Conservation (phyloP, 2,113 vertebrate genomes). For the Irena cyanogastra region DNA sequence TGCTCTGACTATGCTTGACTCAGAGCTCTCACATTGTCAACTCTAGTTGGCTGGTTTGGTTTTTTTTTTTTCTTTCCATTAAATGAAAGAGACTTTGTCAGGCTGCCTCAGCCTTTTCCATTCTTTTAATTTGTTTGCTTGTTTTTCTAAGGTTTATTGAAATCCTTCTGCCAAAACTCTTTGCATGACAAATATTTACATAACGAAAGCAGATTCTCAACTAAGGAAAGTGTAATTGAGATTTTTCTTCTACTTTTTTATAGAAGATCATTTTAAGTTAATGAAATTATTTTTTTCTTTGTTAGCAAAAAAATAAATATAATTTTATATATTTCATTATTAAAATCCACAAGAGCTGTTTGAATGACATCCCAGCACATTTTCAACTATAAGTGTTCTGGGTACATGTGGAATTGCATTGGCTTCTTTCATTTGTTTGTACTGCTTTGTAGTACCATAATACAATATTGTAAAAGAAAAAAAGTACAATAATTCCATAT, state of each 20-base stretch:
- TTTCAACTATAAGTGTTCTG: background rate
- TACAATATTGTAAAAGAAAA: background rate
- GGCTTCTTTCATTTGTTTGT: background rate
- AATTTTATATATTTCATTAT: background rate
- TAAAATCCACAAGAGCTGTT: background rate
- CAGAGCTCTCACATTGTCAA: background rate
- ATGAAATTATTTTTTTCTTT: background rate
- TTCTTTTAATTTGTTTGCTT: background rate
- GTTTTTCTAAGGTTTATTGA: background rate
- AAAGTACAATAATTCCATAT: too few species aligned
- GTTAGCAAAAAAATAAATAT: background rate
- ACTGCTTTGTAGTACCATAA: background rate
- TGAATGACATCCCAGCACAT: background rate
- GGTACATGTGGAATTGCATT: background rate
- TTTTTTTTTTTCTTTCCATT: background rate
- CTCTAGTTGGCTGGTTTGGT: background rate
- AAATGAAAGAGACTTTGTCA: background rate
- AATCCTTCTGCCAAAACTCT: background rate
- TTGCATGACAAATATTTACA: background rate
- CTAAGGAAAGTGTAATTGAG: background rate
- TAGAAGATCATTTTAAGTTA: background rate
- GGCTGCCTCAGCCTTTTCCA: background rate
- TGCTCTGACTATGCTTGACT: background rate
- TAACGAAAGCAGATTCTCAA: background rate
- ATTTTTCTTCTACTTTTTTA: background rate